These are phyloP conservation scores for Montipora capitata DNA, from an alignment of 92 coral and sea anemone species.

Conservation along the genomic window DNA sequence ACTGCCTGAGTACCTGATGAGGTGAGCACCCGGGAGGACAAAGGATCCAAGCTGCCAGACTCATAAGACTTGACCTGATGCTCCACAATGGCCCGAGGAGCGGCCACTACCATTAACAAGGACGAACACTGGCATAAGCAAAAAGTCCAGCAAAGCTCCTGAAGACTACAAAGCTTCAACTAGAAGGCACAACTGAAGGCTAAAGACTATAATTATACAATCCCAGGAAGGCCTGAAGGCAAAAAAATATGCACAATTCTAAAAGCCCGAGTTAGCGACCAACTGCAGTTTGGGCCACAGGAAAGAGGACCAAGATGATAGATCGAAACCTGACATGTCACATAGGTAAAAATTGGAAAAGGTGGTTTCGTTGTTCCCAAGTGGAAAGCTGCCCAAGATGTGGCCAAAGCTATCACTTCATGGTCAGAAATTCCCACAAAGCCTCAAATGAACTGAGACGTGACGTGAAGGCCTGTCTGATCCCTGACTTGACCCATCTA, in stretches of 20 bases:
- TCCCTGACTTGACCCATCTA: conserved; percentile 37
- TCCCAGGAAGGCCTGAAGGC: background rate
- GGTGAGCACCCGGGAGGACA: too few species aligned
- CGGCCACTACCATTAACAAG: background rate
- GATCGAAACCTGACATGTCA: conserved; percentile 53
- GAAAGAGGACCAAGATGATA: conserved; percentile 34
- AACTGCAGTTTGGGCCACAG: conserved; percentile 30
- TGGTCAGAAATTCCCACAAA: background rate
- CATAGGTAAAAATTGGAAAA: conserved; percentile 38
- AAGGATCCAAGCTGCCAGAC: too few species aligned
- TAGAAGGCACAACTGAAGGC: background rate
- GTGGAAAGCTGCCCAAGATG: conserved; percentile 32
- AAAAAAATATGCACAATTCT: conserved; percentile 30
- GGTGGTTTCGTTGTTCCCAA: conserved; percentile 25
- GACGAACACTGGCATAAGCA: too few species aligned
- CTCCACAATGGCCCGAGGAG: conserved; percentile 3
- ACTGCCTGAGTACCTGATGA: conserved; percentile 16
- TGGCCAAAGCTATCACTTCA: conserved; percentile 16
- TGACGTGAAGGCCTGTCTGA: conserved; percentile 24
- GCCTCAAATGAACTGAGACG: background rate
- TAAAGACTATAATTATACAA: background rate
- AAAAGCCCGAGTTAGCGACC: conserved; percentile 3
- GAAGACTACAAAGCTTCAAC: too few species aligned
- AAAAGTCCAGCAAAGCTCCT: too few species aligned
- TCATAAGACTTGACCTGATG: too few species aligned